Base-by-base conservation (phyloP, 2,113 vertebrate genomes). In the Gnathonemus longibarbis region DNA sequence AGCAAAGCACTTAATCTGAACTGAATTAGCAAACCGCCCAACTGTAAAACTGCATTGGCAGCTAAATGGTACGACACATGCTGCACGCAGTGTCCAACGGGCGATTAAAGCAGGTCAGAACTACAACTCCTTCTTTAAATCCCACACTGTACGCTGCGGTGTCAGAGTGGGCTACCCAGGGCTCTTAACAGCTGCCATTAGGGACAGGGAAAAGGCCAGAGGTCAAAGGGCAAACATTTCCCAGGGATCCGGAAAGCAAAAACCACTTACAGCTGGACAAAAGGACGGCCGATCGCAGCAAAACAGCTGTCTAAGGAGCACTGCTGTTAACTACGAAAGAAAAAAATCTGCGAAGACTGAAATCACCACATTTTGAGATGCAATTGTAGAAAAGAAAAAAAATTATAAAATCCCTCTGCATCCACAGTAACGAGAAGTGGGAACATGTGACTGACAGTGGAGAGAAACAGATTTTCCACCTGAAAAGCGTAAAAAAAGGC, bases 211-310 rank as follows among this genome's bases (percentile, higher is more conserved):
- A n/a, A 48, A 50, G 50, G 45, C 62, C 48, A 90, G 89, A 92
- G 35, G 83, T n/a, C 19, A 84, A 84, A 84, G 91, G 91, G 94
- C 90, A 91, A 45, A 86, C 90, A 89, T 92, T 95, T 93, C 93
- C 94, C 95, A 93, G 84, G 90, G 62, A 74, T 56, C 53, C 13
- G 27, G 89, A 53, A 66, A 66, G 10, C 49, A 50, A 39, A 83
- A 13, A 56, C 88, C n/a, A n/a, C 83, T 84, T 24, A 17, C 31
- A 84, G 83, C 83, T 84, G 83, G 83, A 48, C 19, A 84, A 84
- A 45, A 48, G 83, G 39, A 27, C 5, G 6, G 3, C 45, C 83
- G 17, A 84, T n/a, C 1, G 42, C 83, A n/a, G 83, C 83, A 48
- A 84, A 84, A 48, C 39, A 42, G 31, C 74, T 19, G 74, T 80